Conservation (phyloP, 2,113 vertebrate species). For the Pygoscelis antarcticus region DNA sequence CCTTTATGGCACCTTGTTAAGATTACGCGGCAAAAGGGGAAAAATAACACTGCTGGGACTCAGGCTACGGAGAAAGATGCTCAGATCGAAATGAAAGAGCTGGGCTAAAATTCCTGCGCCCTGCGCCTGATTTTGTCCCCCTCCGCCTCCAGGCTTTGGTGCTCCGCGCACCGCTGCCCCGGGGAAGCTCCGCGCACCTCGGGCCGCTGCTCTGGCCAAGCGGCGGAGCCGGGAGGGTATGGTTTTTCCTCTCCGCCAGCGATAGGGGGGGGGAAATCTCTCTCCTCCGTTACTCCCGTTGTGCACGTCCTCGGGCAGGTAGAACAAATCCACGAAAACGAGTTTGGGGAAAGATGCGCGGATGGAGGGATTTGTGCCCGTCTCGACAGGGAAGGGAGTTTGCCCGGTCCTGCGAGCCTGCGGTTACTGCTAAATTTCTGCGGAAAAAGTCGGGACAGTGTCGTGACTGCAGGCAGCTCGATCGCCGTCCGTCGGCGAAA, state of each 20-base stretch:
- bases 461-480: background rate
- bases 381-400: background rate
- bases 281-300: background rate
- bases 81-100: background rate
- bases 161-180: background rate
- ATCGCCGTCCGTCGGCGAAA: background rate
- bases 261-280: no score
- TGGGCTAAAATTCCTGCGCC: background rate
- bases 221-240: fast-evolving
- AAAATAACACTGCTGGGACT: background rate
- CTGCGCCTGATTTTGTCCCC: background rate
- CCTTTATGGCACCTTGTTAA: background rate
- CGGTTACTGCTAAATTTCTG: background rate
- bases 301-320: background rate
- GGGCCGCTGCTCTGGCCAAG: background rate
- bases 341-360: background rate
- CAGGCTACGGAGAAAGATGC: background rate
- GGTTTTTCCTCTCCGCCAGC: background rate
- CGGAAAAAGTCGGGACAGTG: background rate
- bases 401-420: background rate
- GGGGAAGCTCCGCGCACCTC: background rate
- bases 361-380: background rate
- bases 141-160: background rate
- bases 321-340: background rate
- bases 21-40: background rate